Percentiles rank a stretch among this genome's conserved stretches.
Conservation (phyloP, 2,113 vertebrate species). For the Nipponia nippon region DNA sequence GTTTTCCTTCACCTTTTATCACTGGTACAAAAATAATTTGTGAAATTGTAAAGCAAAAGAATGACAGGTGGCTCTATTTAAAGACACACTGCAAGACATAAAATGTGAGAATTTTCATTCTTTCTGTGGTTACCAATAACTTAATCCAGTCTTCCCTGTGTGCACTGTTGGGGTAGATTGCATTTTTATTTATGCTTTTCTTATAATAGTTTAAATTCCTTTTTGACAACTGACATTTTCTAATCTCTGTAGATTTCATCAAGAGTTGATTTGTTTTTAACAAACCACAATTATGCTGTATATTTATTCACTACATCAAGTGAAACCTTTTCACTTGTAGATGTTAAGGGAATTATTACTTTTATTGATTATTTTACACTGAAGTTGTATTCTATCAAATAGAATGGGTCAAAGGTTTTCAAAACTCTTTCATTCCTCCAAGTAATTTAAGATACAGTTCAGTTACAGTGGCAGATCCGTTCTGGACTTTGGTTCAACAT, state of each 20-base stretch:
- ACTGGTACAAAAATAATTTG: not conserved
- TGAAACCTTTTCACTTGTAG: not conserved
- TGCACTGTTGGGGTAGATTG: not conserved
- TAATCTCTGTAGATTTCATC: not conserved
- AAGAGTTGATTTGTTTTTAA: not conserved
- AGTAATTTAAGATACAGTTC: not conserved
- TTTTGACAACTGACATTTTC: not conserved
- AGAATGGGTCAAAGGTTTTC: not conserved
- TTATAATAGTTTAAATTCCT: not conserved
- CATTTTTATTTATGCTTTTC: not conserved
- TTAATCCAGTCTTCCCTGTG: not conserved
- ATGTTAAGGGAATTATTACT: not conserved
- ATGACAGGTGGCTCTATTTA: not conserved
- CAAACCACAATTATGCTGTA: not conserved
- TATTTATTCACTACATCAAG: not conserved
- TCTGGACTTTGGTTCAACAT: not conserved
- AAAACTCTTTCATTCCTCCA: not conserved
- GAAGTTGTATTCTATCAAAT: not conserved
- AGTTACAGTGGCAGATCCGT: not conserved
- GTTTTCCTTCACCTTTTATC: not conserved
- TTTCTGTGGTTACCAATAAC: not conserved
- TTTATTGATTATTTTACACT: slow-evolving; percentile 18
- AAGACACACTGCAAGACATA: not conserved
- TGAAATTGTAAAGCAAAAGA: not conserved
- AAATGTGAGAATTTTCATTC: not conserved